Evolutionary conservation across 1,140 invertebrate genomes (phyloP).

Genomic region (Ylistrum balloti): DNA sequence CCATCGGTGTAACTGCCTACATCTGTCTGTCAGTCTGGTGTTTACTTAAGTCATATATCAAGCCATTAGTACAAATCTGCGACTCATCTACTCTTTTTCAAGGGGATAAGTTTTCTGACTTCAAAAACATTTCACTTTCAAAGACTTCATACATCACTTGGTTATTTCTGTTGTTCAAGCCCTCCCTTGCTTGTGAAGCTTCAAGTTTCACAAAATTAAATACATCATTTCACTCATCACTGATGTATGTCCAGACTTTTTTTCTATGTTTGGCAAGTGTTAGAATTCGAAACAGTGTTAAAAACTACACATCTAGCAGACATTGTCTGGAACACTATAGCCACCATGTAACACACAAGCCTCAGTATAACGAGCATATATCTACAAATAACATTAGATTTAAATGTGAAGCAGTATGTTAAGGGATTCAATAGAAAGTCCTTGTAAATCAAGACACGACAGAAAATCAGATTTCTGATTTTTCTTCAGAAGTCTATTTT

Average conservation of each 20-base stretch:
- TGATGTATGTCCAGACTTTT: neutral
- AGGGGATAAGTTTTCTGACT: neutral
- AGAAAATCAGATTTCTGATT: no score
- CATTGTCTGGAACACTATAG: no score
- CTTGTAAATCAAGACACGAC: no score
- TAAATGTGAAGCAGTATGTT: no score
- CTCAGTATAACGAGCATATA: no score
- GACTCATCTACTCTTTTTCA: neutral
- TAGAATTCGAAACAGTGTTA: neutral
- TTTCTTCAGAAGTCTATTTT: no score
- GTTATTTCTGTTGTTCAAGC: neutral
- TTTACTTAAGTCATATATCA: neutral
- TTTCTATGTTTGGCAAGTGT: neutral
- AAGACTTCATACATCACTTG: constrained; percentile 14
- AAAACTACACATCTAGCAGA: no score
- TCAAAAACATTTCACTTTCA: neutral
- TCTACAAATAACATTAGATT: no score
- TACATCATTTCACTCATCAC: neutral
- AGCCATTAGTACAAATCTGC: constrained; percentile 3
- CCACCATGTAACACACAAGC: no score
- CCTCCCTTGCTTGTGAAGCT: neutral
- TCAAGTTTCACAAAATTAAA: constrained; percentile 1
- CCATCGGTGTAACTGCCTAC: neutral
- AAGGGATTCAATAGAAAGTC: no score
- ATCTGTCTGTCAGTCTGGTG: neutral